phyloP scores from a whole-genome alignment of 1,140 invertebrate genomes.

The Sminthurides bifidus region DNA sequence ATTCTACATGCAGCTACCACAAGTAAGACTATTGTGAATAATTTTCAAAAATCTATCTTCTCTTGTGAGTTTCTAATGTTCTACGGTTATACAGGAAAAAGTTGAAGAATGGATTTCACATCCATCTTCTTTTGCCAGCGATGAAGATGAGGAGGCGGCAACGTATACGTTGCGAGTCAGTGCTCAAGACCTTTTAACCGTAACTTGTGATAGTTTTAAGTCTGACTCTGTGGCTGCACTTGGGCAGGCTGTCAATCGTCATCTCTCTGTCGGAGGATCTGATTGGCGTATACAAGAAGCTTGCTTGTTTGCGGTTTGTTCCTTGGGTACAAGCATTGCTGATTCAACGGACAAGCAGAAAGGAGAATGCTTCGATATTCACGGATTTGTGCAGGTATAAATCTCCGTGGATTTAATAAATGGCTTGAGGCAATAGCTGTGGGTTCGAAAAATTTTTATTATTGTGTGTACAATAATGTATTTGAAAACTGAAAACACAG shows the following conservation, averaged over 20 bases:
- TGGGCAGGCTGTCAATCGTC: conserved; percentile 50
- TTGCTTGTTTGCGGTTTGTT: conserved; percentile 47
- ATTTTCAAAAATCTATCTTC: neutral
- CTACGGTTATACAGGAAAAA: conserved; percentile 17
- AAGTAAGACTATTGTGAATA: conserved; percentile 48
- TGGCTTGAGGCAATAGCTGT: too few relatives aligned
- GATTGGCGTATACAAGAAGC: conserved; percentile 71
- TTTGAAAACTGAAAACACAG: conserved; percentile 40
- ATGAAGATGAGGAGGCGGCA: conserved; percentile 59
- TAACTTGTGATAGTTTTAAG: conserved; percentile 49
- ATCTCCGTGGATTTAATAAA: conserved; percentile 33
- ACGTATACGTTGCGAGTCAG: conserved; percentile 62
- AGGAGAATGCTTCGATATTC: conserved; percentile 52
- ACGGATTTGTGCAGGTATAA: conserved; percentile 48
- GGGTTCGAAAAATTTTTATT: too few relatives aligned
- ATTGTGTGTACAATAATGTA: too few relatives aligned
- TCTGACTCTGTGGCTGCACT: conserved; percentile 48
- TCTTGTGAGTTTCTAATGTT: conserved; percentile 1
- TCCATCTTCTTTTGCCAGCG: conserved; percentile 63
- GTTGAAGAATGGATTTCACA: conserved; percentile 54
- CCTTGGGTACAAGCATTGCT: conserved; percentile 23
- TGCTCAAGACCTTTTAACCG: conserved; percentile 52
- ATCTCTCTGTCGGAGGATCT: conserved; percentile 36
- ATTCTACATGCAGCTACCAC: conserved; percentile 64
- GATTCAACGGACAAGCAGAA: neutral